Evolutionary conservation across 2,113 vertebrate genomes (phyloP).

Genomic region (Phaetusa simplex): DNA sequence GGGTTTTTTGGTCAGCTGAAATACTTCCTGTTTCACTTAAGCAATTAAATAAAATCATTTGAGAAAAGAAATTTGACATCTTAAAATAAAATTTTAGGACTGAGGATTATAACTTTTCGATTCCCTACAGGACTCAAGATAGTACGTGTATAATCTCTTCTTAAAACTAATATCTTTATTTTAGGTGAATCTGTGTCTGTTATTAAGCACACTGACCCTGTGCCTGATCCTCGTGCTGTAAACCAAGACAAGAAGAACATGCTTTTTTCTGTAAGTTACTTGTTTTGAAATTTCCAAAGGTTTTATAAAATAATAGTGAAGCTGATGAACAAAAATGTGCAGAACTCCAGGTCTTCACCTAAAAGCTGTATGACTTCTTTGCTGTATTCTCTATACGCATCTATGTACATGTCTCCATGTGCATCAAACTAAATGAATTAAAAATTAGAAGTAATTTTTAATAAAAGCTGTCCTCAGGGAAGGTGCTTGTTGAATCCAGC

Average conservation of each 20-base stretch:
- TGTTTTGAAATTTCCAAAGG: not conserved
- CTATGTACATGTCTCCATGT: not conserved
- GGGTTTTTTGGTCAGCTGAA: not conserved
- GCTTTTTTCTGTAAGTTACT: conserved; percentile 93
- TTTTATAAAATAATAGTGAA: not conserved
- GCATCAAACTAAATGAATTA: not conserved
- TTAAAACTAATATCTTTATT: not conserved
- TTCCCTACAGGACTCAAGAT: not conserved
- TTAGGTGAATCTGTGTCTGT: conserved; percentile 96
- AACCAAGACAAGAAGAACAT: conserved; percentile 99
- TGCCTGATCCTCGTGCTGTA: conserved; percentile 96
- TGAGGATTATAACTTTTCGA: not conserved
- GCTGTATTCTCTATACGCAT: rapidly evolving
- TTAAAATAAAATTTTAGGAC: not conserved
- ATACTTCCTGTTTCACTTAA: not conserved
- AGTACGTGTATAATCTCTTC: not conserved
- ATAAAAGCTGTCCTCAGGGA: not conserved
- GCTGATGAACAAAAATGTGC: not conserved
- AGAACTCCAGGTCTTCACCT: not conserved
- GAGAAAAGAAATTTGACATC: not conserved
- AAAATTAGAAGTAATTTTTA: not conserved
- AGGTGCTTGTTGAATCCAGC: not conserved
- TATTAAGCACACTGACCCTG: conserved; percentile 98
- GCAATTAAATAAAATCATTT: not conserved
- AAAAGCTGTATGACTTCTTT: not conserved